Evolutionary conservation across 1,140 invertebrate species (phyloP).

Genomic region (Lasaia peninsularis): DNA sequence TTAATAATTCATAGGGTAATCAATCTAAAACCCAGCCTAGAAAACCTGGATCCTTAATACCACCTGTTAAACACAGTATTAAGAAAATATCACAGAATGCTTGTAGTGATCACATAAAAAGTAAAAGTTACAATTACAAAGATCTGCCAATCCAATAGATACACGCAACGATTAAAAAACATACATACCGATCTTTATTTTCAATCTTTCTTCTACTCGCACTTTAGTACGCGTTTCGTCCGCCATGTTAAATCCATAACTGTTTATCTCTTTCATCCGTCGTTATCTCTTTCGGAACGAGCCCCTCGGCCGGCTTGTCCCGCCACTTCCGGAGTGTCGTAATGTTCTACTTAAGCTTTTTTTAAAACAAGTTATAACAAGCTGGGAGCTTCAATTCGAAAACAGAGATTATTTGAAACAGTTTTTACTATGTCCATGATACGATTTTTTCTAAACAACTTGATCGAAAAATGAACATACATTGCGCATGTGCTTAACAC

Average conservation of each 20-base stretch:
- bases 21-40: slow-evolving; percentile 27
- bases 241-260: slow-evolving; percentile 91
- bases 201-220: slow-evolving; percentile 90
- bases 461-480: slow-evolving; percentile 21
- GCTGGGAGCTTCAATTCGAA: slow-evolving; percentile 19
- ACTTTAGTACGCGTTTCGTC: slow-evolving; percentile 87
- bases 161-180: slow-evolving; percentile 26
- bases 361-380: slow-evolving; percentile 36
- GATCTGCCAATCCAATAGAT: neutral
- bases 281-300: slow-evolving; percentile 76
- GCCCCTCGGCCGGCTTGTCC: slow-evolving; percentile 73
- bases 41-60: slow-evolving; percentile 44
- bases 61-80: slow-evolving; percentile 67
- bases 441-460: slow-evolving; percentile 23
- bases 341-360: slow-evolving; percentile 71
- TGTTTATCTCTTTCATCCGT: slow-evolving; percentile 77
- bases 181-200: slow-evolving; percentile 91
- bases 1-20: neutral
- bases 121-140: neutral
- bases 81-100: slow-evolving; percentile 37
- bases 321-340: slow-evolving; percentile 77
- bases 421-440: slow-evolving; percentile 22
- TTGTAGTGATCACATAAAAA: neutral
- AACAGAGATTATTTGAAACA: slow-evolving; percentile 21
- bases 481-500: slow-evolving; percentile 64